These are phyloP conservation scores for Passer montanus DNA, from an alignment of 2,113 vertebrate genomes.

Conservation along the genomic window DNA sequence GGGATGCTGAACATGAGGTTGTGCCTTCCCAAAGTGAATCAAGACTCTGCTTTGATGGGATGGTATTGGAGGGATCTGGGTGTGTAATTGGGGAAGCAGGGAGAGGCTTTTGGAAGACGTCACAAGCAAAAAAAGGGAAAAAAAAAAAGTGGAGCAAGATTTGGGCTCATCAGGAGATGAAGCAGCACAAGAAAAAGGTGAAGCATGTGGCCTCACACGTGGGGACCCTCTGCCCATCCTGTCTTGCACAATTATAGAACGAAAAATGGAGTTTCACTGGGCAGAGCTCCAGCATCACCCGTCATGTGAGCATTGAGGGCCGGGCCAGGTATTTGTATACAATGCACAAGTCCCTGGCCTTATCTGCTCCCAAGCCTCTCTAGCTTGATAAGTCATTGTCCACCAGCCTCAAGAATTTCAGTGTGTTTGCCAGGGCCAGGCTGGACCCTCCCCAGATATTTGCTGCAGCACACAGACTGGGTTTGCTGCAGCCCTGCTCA, in stretches of 20 bases:
- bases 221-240: not conserved
- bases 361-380: conserved; percentile 11
- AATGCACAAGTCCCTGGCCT: not conserved
- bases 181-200: not conserved
- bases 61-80: not conserved
- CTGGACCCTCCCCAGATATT: conserved; percentile 2
- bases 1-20: not conserved
- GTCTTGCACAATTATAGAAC: not conserved
- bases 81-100: not conserved
- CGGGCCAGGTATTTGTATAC: not conserved
- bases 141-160: fast-evolving
- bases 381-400: conserved; percentile 9
- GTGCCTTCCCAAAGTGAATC: not conserved
- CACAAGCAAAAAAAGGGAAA: not conserved
- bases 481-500: not conserved
- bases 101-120: not conserved
- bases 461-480: not conserved
- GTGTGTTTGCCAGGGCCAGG: not conserved
- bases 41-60: not conserved
- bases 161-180: not conserved
- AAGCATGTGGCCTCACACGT: fast-evolving
- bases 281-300: not conserved
- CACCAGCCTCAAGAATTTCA: not conserved
- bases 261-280: not conserved
- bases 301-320: fast-evolving